Evolutionary conservation across 2,888 invertebrate species (phyloP), one percentile per base, ranked within the genome.

Genomic region (Nezara viridula): DNA sequence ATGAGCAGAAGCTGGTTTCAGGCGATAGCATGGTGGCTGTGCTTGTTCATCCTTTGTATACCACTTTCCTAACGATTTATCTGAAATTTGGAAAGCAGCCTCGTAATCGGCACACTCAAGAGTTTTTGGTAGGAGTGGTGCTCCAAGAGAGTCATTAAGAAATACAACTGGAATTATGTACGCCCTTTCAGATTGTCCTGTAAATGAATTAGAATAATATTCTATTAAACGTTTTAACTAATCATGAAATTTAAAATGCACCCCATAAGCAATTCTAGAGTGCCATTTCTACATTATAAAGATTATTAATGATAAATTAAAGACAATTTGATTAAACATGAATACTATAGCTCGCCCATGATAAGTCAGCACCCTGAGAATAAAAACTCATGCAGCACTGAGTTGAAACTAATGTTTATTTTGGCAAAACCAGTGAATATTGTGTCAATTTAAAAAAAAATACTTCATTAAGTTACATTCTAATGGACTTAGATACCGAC

Each of bases 51-150:
- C 97, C 87, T 96, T 93, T 90, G 93, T 94, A 92, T 96, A 96
- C 96, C 96, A 92, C 91, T 93, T 93, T 90, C 92, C 92, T 81
- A 93, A 92, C 50, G 92, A 92, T 89, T 92, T 92, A 52, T 92
- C 92, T 40, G 92, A 95, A 0, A 96, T 95, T 24, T 95, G 94
- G 91, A 96, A 93, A 12, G 96, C 96, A 90, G 95, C 95, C 92
- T 96, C 95, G 92, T 96, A 97, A 93, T 97, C 96, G 2, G 96
- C 95, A 91, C 95, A 95, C 92, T 96, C 96, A 90, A 97, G 94
- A 10, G 96, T 96, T 91, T 96, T 95, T 0, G 97, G 97, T 90
- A 97, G 93, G 90, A 96, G 94, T 14, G 96, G 96, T 12, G 96
- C 95, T 47, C 97, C 97, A 90, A 97, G 93, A 0, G 96, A 96